Evolutionary conservation across 2,888 invertebrate species (phyloP).

Genomic region (Calliphora vomitoria): DNA sequence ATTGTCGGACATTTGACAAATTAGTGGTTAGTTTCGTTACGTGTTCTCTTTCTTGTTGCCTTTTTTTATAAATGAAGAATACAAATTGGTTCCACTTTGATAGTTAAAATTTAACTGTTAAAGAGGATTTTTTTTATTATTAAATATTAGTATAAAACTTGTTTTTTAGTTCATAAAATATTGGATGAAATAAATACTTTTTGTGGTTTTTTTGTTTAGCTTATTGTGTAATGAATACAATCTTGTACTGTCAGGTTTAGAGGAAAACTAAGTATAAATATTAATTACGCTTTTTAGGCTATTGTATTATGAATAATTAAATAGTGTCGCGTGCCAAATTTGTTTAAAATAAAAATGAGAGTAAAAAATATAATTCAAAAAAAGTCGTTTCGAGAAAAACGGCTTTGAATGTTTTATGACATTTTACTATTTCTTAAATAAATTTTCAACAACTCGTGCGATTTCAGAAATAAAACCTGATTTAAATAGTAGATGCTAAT

Average conservation of each 20-base stretch:
- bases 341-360: slow-evolving; percentile 10
- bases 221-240: neutral
- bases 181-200: neutral
- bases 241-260: neutral
- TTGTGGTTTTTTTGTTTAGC: neutral
- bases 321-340: slow-evolving; percentile 51
- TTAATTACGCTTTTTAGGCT: slow-evolving; percentile 29
- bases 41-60: slow-evolving; percentile 9
- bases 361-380: neutral
- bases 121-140: slow-evolving; percentile 32
- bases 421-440: no score
- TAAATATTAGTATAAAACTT: slow-evolving; percentile 3
- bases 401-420: no score
- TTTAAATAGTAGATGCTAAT: no score
- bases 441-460: no score
- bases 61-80: slow-evolving; percentile 20
- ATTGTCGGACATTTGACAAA: slow-evolving; percentile 73
- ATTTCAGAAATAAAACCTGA: no score
- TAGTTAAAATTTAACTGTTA: slow-evolving; percentile 36
- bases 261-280: slow-evolving; percentile 10
- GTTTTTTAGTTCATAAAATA: slow-evolving; percentile 31
- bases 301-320: slow-evolving; percentile 24
- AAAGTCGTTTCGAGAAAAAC: no score
- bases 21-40: slow-evolving; percentile 66
- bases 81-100: slow-evolving; percentile 59